Evolutionary conservation across 2,113 vertebrate genomes (phyloP), one percentile per base, ranked within the genome.

Genomic region (Neolamprologus longior): DNA sequence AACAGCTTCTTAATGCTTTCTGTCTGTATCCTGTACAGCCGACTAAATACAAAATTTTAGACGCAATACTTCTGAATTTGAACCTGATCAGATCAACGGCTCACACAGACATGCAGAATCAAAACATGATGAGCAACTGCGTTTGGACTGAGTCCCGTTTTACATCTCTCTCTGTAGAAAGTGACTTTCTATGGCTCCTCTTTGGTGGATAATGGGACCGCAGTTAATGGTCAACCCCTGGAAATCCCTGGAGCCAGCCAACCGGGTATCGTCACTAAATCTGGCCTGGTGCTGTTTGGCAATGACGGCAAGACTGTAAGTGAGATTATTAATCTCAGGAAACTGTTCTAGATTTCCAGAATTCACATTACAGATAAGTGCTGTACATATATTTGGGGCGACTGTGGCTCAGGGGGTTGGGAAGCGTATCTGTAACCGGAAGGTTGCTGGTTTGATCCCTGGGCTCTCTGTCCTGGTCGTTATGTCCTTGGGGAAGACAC

Each of bases 161-260:
- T 28, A 45, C 14, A 15, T 61, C 42, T 89, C 42, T 89, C 17
- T 83, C 68, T 88, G 9, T 68, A 98, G 98, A 97, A 95, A 86
- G 94, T 98, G 92, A 97, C 97, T 0, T 96, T 98, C 91, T 98
- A 97, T 71, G 96, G 97, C 88, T 98, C 98, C 1, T 92, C 95
- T 0, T 90, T 98, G 87, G 88, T 95, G 79, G 91, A 93, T 4
- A 91, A 94, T 1, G 84, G 92, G 15, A 80, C 94, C 1, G n/a
- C 83, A 31, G 93, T 91, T 1, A 94, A 92, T 1, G 97, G 97
- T 9, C 95, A 97, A 83, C 86, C 90, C 1, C 81, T 98, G 88
- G 96, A 97, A 31, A 97, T 98, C 55, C 94, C 93, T 0, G 98
- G 95, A 26, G 96, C 97, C 40, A 95, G 91, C 17, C 91, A 19